Conservation (phyloP, 2,797 vertebrate genomes). For the Enteromius paludinosus region DNA sequence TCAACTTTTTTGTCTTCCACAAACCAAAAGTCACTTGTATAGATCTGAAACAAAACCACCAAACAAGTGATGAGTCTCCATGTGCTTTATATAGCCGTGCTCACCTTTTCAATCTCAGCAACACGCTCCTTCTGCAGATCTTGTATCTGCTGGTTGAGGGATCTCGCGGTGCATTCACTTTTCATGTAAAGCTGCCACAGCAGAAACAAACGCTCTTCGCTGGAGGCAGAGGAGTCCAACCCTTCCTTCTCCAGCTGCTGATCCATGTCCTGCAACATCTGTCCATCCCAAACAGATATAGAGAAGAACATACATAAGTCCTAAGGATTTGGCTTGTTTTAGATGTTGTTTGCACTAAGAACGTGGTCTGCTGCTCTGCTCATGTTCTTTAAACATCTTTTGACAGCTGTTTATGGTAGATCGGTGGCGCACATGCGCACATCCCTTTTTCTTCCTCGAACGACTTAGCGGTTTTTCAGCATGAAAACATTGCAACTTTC, state of each 20-base stretch:
- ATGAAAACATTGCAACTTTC: not conserved
- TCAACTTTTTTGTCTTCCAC: not conserved
- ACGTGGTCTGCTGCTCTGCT: constrained; percentile 12
- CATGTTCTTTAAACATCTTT: not conserved
- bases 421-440: constrained; percentile 18
- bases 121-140: constrained; percentile 64
- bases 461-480: not conserved
- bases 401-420: constrained; percentile 20
- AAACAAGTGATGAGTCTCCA: not conserved
- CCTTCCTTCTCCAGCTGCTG: constrained; percentile 65
- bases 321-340: not conserved
- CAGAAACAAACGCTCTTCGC: constrained; percentile 61
- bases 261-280: constrained; percentile 64
- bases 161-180: constrained; percentile 53
- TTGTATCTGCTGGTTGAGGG: constrained; percentile 64
- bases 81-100: not conserved
- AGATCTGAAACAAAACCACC: not conserved
- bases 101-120: constrained; percentile 70
- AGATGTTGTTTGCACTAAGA: not conserved
- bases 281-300: constrained; percentile 11
- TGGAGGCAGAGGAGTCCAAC: constrained; percentile 55
- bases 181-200: constrained; percentile 65
- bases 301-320: not conserved
- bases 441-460: not conserved
- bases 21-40: not conserved